Evolutionary conservation across 2,888 invertebrate genomes (phyloP).

Genomic region (Leucophenga maculata): DNA sequence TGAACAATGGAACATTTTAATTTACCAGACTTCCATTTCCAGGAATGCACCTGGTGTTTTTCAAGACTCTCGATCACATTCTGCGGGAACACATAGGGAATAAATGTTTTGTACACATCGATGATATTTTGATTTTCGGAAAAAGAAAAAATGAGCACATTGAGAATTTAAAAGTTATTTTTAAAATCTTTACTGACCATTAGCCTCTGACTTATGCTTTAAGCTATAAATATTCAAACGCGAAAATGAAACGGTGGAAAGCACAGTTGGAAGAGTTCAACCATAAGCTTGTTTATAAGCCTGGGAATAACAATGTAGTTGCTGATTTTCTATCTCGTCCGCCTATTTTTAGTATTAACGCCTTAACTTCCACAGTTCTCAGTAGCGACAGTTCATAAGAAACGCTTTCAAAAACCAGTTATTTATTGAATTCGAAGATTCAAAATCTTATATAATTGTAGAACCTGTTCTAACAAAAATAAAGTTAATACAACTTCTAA

Average conservation of each 20-base stretch:
- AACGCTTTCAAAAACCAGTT: conserved; percentile 1
- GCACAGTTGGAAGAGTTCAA: conserved; percentile 6
- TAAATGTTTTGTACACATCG: conserved; percentile 32
- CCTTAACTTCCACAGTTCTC: background rate
- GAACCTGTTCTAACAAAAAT: background rate
- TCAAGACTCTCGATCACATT: conserved; percentile 7
- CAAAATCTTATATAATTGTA: conserved; percentile 3
- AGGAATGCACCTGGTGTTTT: conserved; percentile 10
- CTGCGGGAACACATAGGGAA: background rate
- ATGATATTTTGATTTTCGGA: conserved; percentile 32
- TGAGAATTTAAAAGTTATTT: conserved; percentile 27
- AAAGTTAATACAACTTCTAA: conserved; percentile 12
- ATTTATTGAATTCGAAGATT: background rate
- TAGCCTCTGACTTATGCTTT: conserved; percentile 1
- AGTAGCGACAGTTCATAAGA: background rate
- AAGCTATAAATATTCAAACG: background rate
- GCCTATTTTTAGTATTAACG: too few relatives aligned
- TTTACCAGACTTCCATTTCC: conserved; percentile 7
- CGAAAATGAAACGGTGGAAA: conserved; percentile 16
- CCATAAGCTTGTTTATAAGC: background rate
- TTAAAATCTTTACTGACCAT: conserved; percentile 15
- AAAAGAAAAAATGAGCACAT: conserved; percentile 28
- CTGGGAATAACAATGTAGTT: background rate
- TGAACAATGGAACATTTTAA: conserved; percentile 16
- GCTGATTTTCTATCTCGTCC: background rate